Evolutionary conservation across 1,140 invertebrate species (phyloP).

Genomic region (Panagrolaimus sp.): DNA sequence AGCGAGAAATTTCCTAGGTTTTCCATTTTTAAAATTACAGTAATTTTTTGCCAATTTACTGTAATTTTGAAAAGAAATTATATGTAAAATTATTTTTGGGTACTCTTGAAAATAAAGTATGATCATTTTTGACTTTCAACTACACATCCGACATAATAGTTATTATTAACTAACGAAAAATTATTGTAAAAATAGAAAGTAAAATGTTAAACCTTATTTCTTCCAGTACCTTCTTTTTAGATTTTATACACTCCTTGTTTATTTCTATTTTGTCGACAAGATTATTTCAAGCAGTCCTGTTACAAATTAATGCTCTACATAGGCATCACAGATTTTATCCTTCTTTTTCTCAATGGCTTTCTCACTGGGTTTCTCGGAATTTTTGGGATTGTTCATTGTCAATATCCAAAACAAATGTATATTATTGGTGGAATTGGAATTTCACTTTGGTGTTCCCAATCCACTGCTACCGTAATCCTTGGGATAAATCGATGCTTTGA

Average conservation of each 20-base stretch:
- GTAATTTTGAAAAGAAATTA: no score
- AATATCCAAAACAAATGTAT: slow-evolving; percentile 26
- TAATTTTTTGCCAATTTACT: no score
- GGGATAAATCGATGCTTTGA: slow-evolving; percentile 23
- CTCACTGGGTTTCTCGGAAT: slow-evolving; percentile 24
- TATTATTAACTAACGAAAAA: no score
- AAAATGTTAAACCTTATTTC: neutral
- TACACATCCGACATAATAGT: no score
- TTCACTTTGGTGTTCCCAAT: slow-evolving; percentile 16
- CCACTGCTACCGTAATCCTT: slow-evolving; percentile 4
- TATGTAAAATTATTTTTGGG: no score
- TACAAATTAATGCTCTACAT: slow-evolving; percentile 25
- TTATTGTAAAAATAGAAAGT: no score
- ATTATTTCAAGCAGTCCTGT: slow-evolving; percentile 11
- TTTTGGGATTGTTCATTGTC: slow-evolving; percentile 25
- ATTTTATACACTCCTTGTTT: neutral
- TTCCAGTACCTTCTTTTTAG: neutral
- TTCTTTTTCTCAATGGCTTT: slow-evolving; percentile 16
- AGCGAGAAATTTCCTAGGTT: no score
- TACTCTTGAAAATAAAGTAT: no score
- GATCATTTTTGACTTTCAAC: no score
- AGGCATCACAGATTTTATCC: slow-evolving; percentile 17
- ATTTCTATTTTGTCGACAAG: neutral
- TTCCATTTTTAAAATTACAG: no score
- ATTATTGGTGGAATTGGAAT: slow-evolving; percentile 24